Evolutionary conservation across 2,888 invertebrate species (phyloP).

Genomic region (Polyommatus iphigenia): DNA sequence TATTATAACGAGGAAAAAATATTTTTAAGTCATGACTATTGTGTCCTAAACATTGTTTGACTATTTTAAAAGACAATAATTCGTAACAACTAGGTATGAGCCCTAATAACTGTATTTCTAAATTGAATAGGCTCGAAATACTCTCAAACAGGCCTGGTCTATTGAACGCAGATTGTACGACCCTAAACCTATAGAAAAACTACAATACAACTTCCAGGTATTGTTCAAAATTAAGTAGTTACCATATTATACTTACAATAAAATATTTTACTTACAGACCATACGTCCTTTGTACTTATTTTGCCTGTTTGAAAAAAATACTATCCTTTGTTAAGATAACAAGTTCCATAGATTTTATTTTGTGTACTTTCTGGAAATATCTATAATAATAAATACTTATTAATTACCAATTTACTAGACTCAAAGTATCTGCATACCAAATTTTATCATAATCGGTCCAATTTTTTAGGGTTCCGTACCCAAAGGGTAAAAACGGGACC

Average conservation of each 20-base stretch:
- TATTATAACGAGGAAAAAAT: background rate
- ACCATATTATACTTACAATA: slow-evolving; percentile 2
- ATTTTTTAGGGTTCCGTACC: too few species aligned
- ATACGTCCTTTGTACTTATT: background rate
- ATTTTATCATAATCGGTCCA: too few species aligned
- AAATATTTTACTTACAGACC: background rate
- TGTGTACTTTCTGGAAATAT: too few species aligned
- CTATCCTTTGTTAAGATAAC: background rate
- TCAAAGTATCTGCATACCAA: too few species aligned
- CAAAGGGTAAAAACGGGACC: too few species aligned
- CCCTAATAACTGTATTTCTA: background rate
- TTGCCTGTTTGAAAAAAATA: background rate
- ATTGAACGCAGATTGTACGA: background rate
- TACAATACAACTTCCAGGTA: slow-evolving; percentile 1
- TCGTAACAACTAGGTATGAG: background rate
- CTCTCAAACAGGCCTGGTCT: background rate
- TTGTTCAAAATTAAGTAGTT: background rate
- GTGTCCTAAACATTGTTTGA: background rate
- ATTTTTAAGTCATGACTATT: background rate
- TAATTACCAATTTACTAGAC: too few species aligned
- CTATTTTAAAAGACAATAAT: background rate
- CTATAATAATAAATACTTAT: too few species aligned
- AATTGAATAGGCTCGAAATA: slow-evolving; percentile 9
- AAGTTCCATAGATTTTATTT: background rate
- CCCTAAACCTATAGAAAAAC: slow-evolving; percentile 3